Base-by-base conservation (phyloP, 2,888 invertebrate species). In the Tyria jacobaeae region DNA sequence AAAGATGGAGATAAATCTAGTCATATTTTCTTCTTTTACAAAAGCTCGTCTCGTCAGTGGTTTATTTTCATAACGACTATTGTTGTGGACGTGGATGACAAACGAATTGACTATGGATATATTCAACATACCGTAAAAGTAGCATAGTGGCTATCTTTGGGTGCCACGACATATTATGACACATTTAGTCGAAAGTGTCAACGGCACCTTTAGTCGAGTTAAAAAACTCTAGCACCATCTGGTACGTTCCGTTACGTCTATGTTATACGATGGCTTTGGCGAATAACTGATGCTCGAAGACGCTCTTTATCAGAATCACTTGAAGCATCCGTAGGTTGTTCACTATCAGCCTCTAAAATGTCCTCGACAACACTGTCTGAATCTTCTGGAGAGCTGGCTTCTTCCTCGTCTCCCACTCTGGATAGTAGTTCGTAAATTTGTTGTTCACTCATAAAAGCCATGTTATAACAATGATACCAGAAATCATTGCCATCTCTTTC, bases 41-140 rank as follows among this genome's bases (percentile, higher is more conserved):
- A 52, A 52, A 52, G 35, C 37, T 21, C 17, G 44, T 44, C 44
- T 44, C 17, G 44, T 44, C 44, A 44, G 44, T 44, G 44, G 44
- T 44, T 44, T 15, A 7, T 44, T 44, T 44, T 44, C 17, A 44
- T 44, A 17, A 44, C 44, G 12, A 17, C 44, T 44, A 44, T 44
- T 48, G 17, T 66, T 62, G 57, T 62, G 62, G 25, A 66, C 62
- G 59, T 72, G 53, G 37, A 72, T 70, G 10, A 68, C 67, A 51
- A 57, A 73, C 21, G 57, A 53, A 52, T 71, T 71, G 51, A 68
- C 48, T 17, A 59, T 66, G 12, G 61, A 24, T 52, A 70, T 63
- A 49, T 73, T 70, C 34, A 71, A 35, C 34, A 71, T 71, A 35
- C 66, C 64, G 56, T 68, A 75, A 47, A 75, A 75, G 55, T 67